Evolutionary conservation across 1,140 invertebrate genomes (phyloP), one percentile per base, ranked within the genome.

Genomic region (Drosophila triauraria): DNA sequence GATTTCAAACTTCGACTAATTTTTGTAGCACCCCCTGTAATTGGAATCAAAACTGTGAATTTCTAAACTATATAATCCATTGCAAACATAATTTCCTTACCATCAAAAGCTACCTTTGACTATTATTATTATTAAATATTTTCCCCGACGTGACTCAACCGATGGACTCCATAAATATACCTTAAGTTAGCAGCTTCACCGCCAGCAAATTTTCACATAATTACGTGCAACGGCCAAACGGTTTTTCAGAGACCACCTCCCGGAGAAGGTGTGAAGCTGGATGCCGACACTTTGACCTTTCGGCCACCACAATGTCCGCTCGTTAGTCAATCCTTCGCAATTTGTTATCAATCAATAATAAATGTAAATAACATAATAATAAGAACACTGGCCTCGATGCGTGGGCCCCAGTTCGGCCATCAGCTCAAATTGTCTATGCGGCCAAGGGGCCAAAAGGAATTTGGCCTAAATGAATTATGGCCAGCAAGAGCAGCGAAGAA

Each of bases 321-420:
- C 84, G 81, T 88, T 88, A 90, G 84, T 88, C 85, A 84, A 78
- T 88, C 78, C 43, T 81, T 25, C 61, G 85, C 84, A 88, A 88
- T 88, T 88, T 88, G 74, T 72, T 88, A 76, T 63, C 77, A 90
- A 88, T 90, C 85, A 88, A 88, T 90, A 88, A 90, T 88, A 84
- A 90, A 84, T 90, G 84, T 88, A 88, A 90, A 88, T 88, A 90
- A 81, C 85, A 85, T 88, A 90, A 88, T 84, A 84, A 65, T 78
- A 43, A 38, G 42, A 63, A 59, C 64, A 70, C 69, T 38, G 59
- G 48, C 48, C 48, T 47, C 15, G 35, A 53, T 63, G 51, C 62
- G 62, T 64, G 62, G 30, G 53, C 32, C 46, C 5, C 13, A 30
- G 44, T 47, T 5, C 50, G 20, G 82, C 50, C 84, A 82, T 76